Evolutionary conservation across 2,113 vertebrate species (phyloP).

Genomic region (Grammomys surdaster): DNA sequence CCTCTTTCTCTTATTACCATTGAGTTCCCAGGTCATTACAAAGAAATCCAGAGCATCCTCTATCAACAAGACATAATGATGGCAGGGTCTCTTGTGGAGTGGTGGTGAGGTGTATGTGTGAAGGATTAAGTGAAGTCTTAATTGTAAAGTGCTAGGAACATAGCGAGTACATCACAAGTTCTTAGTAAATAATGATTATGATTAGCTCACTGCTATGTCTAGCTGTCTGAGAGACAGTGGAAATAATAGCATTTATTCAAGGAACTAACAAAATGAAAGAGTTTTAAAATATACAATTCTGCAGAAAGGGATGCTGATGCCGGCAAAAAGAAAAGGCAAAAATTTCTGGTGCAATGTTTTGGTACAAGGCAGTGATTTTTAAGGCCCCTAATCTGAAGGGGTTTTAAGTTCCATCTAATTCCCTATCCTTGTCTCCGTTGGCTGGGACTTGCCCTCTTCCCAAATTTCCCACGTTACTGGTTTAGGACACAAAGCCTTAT

Average conservation of each 20-base stretch:
- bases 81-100: background rate
- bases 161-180: background rate
- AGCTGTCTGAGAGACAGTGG: background rate
- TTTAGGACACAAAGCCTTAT: background rate
- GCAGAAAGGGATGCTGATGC: background rate
- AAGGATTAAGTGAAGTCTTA: background rate
- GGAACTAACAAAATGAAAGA: background rate
- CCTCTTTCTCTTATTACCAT: background rate
- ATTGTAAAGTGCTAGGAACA: background rate
- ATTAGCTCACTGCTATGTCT: background rate
- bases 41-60: background rate
- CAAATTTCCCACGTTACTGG: background rate
- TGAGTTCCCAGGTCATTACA: background rate
- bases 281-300: background rate
- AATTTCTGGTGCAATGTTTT: background rate
- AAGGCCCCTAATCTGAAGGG: background rate
- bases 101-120: background rate
- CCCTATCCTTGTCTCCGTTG: background rate
- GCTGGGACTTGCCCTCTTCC: background rate
- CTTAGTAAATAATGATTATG: slow-evolving; percentile 8
- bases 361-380: background rate
- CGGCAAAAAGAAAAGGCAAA: background rate
- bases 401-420: background rate
- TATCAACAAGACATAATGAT: background rate
- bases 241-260: background rate